phyloP scores from a whole-genome alignment of 2,113 vertebrate genomes.

The Phoenicopterus ruber region DNA sequence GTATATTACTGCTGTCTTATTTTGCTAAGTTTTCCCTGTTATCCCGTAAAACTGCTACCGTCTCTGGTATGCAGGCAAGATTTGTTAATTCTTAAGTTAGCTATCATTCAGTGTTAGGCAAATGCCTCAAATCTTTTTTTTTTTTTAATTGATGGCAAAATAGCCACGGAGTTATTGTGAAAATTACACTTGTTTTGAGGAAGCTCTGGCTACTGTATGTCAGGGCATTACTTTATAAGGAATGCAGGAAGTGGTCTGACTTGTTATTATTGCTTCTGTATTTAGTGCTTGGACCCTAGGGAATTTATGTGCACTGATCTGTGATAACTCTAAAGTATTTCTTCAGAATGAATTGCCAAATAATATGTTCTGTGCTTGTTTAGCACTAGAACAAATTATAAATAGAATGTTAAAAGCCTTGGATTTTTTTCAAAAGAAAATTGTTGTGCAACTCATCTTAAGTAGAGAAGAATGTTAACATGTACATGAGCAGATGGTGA shows the following conservation, averaged over 20 bases:
- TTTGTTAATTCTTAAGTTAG: neutral
- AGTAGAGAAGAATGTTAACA: neutral
- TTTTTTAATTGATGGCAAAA: neutral
- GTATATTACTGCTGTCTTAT: neutral
- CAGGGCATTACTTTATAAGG: neutral
- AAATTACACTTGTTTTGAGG: slow-evolving; percentile 15
- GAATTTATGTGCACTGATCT: neutral
- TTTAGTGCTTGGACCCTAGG: slow-evolving; percentile 32
- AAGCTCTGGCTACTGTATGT: neutral
- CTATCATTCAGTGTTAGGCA: neutral
- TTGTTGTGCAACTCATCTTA: neutral
- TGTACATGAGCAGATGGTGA: neutral
- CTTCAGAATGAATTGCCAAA: neutral
- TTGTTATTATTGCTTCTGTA: slow-evolving; percentile 29
- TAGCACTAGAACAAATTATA: neutral
- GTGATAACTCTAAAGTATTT: neutral
- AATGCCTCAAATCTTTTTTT: neutral
- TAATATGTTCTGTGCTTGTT: neutral
- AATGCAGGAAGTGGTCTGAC: slow-evolving; percentile 23
- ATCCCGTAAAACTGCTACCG: neutral
- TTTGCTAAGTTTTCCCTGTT: neutral
- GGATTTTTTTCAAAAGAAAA: neutral
- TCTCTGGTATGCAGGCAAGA: neutral
- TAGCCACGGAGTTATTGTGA: neutral
- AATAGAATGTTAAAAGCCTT: neutral